Evolutionary conservation across 1,140 invertebrate species (phyloP), one percentile per base, ranked within the genome.

Genomic region (Rhagoletis zephyria): DNA sequence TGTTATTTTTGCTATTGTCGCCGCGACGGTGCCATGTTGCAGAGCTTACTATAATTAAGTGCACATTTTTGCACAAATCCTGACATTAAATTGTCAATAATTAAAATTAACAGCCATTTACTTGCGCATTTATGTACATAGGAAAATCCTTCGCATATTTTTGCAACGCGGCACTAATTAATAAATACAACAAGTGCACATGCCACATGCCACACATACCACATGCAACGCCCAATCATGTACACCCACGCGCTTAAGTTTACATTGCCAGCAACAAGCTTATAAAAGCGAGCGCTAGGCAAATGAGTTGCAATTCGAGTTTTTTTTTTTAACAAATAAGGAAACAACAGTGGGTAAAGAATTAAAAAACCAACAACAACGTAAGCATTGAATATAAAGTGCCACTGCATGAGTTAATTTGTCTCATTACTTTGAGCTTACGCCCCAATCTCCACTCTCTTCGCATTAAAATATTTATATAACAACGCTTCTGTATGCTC

Each of bases 391-490:
- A 65, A 85, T 56, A 56, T 60, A 81, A 74, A 48, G 60, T 81
- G 74, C n/a, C 77, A 70, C 59, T 45, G 74, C 74, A 81, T 81
- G 70, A 87, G 87, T 88, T 88, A 88, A 88, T 88, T 88, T 88
- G 85, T 77, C 85, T 30, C 65, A 86, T 88, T 86, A 88, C 85
- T 19, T 4, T 19, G 14, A 6, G 85, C 45, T 10, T 16, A 65
- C 61, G 56, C 3, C 30, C 42, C 42, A 59, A 10, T 70, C 51
- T 56, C 65, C 63, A 51, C n/a, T 70, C 14, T 7, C 61, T 63
- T 63, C 12, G 19, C 74, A 56, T 48, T 19, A 45, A 56, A n/a
- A 9, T 74, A 1, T 48, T n/a, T 5, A 6, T 10, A 42, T 74
- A 65, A 30, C 30, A 30, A 30, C 30, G 30, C 30, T 30, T 30